Evolutionary conservation across 2,113 vertebrate genomes (phyloP), one percentile per base, ranked within the genome.

Genomic region (Rattus rattus): DNA sequence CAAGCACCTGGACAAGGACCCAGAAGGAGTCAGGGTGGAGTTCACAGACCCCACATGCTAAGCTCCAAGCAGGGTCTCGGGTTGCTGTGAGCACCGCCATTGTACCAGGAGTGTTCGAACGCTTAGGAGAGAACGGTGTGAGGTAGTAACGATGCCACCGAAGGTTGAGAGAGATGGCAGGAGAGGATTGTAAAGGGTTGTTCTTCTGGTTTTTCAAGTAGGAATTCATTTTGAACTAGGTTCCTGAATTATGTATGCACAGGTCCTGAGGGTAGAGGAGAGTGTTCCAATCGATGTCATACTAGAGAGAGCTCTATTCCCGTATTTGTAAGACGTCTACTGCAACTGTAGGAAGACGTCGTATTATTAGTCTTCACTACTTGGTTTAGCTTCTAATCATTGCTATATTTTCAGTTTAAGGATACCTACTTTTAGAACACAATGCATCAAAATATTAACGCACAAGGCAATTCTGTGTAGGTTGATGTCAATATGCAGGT

Each of bases 401-500:
- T 70, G 24, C 79, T 89, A 52, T 83, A 59, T 49, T 52, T 91
- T 83, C 70, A 33, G 65, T 76, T 36, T 73, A 72, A 73, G 92
- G 19, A 54, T 28, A 83, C 28, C 7, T 63, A 3, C 52, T 86
- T 20, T 76, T 56, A 92, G 28, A 88, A 86, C 52, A 96, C 81
- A 95, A 94, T 89, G 54, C 65, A 88, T 81, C 54, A 36, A 11
- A 67, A 6, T 77, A 89, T 24, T 19, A 33, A 2, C 69, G 6
- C 12, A 52, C 52, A 56, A 72, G 30, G 28, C 88, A 73, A 91
- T 36, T 72, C 85, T 54, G 3, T 3, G 3, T 43, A 43, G 43
- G 43, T 43, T 43, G 43, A 43, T 43, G 43, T 43, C 43, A 43
- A 43, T 43, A 43, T 43, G 43, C 43, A 43, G 43, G 43, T 43